A percentile compares a stretch with the other conserved stretches of the same genome.
Evolutionary conservation across 2,888 invertebrate genomes (phyloP).

Genomic region (Drosophila nr. medialis): DNA sequence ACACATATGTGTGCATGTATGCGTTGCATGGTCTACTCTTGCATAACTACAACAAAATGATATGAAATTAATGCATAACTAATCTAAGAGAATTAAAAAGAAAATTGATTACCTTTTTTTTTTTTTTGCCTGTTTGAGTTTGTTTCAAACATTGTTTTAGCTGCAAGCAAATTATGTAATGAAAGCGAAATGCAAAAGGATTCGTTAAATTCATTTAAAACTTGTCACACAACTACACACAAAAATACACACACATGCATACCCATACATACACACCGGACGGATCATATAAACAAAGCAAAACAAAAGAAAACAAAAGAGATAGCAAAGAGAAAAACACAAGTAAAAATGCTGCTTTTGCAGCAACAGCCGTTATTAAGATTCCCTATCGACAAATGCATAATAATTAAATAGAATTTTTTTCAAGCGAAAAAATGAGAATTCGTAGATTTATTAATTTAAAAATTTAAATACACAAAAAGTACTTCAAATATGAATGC

Average conservation of each 20-base stretch:
- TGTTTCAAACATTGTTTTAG: slow-evolving; percentile 77
- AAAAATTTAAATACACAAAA: slow-evolving; percentile 72
- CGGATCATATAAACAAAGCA: slow-evolving; percentile 50
- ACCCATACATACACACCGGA: slow-evolving; percentile 48
- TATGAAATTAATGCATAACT: slow-evolving; percentile 56
- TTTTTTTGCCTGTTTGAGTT: slow-evolving; percentile 66
- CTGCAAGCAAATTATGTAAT: slow-evolving; percentile 78
- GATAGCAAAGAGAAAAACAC: slow-evolving; percentile 18
- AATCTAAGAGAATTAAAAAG: slow-evolving; percentile 44
- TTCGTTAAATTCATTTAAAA: slow-evolving; percentile 64
- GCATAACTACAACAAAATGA: slow-evolving; percentile 51
- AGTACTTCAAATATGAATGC: slow-evolving; percentile 68
- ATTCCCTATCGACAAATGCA: slow-evolving; percentile 63
- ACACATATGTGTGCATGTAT: slow-evolving; percentile 34
- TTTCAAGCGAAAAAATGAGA: slow-evolving; percentile 71
- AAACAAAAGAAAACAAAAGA: slow-evolving; percentile 23
- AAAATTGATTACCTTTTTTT: slow-evolving; percentile 56
- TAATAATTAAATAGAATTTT: slow-evolving; percentile 71
- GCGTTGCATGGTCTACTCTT: slow-evolving; percentile 53
- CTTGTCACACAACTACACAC: slow-evolving; percentile 50
- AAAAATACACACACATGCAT: slow-evolving; percentile 26
- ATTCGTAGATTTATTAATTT: slow-evolving; percentile 82
- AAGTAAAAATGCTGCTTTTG: slow-evolving; percentile 46
- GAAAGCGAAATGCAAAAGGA: slow-evolving; percentile 44
- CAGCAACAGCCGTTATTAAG: slow-evolving; percentile 59